A percentile compares a stretch with the other conserved stretches of the same genome.
Evolutionary conservation across 2,113 vertebrate species (phyloP).

Genomic region (Embiotoca jacksoni): DNA sequence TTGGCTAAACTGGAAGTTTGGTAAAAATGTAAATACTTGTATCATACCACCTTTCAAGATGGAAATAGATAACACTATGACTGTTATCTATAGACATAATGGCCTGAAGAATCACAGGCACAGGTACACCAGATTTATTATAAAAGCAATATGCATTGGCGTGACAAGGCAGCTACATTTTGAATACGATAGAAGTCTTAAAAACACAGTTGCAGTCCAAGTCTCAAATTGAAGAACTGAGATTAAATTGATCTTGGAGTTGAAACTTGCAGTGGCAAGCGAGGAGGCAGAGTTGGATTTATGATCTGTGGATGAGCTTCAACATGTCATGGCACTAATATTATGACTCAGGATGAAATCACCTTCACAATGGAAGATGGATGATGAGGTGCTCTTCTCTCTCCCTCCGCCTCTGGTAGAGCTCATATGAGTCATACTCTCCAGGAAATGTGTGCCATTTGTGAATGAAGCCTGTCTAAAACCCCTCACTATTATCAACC

Average conservation of each 20-base stretch:
- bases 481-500: conserved; percentile 31
- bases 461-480: conserved; percentile 65
- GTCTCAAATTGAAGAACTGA: background rate
- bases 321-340: conserved; percentile 52
- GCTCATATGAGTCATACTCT: conserved; percentile 56
- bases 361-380: conserved; percentile 51
- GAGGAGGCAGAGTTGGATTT: conserved; percentile 29
- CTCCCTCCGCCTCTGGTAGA: conserved; percentile 24
- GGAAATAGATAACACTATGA: too few relatives aligned
- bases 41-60: too few relatives aligned
- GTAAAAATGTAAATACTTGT: background rate
- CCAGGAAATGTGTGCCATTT: conserved; percentile 54
- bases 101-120: too few relatives aligned
- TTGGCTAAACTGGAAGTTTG: background rate
- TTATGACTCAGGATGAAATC: conserved; percentile 74
- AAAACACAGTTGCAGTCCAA: background rate
- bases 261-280: conserved; percentile 2
- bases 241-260: background rate
- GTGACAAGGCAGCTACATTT: too few relatives aligned
- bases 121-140: background rate
- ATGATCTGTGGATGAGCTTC: conserved; percentile 51
- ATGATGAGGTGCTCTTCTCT: conserved; percentile 44
- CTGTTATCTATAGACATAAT: too few relatives aligned
- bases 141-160: background rate
- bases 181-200: too few relatives aligned